These are phyloP conservation scores for Drosophila prolongata DNA, from an alignment of 2,888 invertebrate species.

Conservation along the genomic window DNA sequence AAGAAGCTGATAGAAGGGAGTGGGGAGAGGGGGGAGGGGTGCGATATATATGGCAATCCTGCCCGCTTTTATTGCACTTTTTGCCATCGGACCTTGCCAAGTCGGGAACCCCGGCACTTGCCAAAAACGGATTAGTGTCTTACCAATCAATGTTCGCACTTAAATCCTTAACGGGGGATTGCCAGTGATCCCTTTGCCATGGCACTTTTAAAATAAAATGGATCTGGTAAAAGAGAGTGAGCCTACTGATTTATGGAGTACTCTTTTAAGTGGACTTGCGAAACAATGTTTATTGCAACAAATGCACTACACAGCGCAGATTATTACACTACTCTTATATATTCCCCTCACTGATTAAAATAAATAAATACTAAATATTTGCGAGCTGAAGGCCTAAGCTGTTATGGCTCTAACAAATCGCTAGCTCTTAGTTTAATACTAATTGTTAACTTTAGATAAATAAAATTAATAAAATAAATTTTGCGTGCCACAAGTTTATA, in stretches of 20 bases:
- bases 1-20: constrained; percentile 35
- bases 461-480: too few species aligned
- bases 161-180: constrained; percentile 66
- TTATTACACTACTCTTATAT: too few species aligned
- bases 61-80: constrained; percentile 67
- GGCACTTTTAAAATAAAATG: constrained; percentile 24
- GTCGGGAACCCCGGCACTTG: constrained; percentile 63
- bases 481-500: too few species aligned
- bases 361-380: too few species aligned
- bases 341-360: too few species aligned
- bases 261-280: neutral
- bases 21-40: neutral
- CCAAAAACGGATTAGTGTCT: constrained; percentile 77
- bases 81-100: constrained; percentile 57
- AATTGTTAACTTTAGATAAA: too few species aligned
- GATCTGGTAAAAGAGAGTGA: constrained; percentile 30
- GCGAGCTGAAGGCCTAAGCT: too few species aligned
- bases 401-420: too few species aligned
- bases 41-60: constrained; percentile 1
- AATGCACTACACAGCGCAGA: neutral
- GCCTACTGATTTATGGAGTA: constrained; percentile 10
- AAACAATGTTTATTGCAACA: neutral
- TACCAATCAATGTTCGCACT: constrained; percentile 74
- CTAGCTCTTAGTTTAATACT: too few species aligned
- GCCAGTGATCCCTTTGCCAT: constrained; percentile 26